A percentile compares a stretch with the other conserved stretches of the same genome.
These are phyloP conservation scores for Bambusicola thoracicus DNA, from an alignment of 2,113 vertebrate species.

Conservation along the genomic window DNA sequence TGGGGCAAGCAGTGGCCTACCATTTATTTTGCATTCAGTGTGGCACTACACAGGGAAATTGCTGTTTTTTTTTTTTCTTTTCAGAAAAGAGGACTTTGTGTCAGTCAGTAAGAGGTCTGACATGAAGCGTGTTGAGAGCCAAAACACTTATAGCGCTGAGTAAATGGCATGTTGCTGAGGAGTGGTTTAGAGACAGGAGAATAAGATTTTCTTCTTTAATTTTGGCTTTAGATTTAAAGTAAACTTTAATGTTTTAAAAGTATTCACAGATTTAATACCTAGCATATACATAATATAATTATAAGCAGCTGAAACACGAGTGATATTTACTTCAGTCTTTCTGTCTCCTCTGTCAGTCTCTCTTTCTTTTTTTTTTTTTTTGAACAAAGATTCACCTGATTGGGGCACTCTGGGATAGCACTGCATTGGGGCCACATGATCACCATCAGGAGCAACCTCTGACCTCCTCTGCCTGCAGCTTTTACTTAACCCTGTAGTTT, in stretches of 20 bases:
- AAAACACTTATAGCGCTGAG: slow-evolving; percentile 65
- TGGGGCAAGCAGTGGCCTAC: slow-evolving; percentile 64
- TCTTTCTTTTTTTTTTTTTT: slow-evolving; percentile 47
- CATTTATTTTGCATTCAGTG: slow-evolving; percentile 75
- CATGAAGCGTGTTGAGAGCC: slow-evolving; percentile 74
- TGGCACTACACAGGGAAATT: slow-evolving; percentile 73
- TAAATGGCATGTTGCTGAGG: slow-evolving; percentile 77
- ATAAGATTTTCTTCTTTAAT: slow-evolving; percentile 68
- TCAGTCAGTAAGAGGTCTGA: slow-evolving; percentile 64
- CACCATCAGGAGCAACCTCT: slow-evolving; percentile 82
- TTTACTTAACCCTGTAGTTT: slow-evolving; percentile 86
- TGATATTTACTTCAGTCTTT: slow-evolving; percentile 79
- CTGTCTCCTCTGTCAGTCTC: slow-evolving; percentile 77
- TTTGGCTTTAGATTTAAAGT: slow-evolving; percentile 82
- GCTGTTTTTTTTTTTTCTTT: slow-evolving; percentile 60
- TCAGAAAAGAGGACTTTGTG: slow-evolving; percentile 58
- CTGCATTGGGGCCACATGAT: slow-evolving; percentile 80
- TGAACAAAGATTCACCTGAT: slow-evolving; percentile 65
- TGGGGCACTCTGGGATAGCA: slow-evolving; percentile 79
- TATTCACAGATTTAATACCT: slow-evolving; percentile 82
- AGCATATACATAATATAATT: slow-evolving; percentile 72
- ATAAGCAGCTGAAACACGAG: slow-evolving; percentile 77
- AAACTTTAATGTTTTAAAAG: slow-evolving; percentile 79
- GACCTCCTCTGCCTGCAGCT: slow-evolving; percentile 86
- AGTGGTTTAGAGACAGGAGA: slow-evolving; percentile 74